Percentiles rank a stretch among this genome's conserved stretches.
phyloP scores from a whole-genome alignment of 2,888 invertebrate genomes.

The Thelaira solivaga region DNA sequence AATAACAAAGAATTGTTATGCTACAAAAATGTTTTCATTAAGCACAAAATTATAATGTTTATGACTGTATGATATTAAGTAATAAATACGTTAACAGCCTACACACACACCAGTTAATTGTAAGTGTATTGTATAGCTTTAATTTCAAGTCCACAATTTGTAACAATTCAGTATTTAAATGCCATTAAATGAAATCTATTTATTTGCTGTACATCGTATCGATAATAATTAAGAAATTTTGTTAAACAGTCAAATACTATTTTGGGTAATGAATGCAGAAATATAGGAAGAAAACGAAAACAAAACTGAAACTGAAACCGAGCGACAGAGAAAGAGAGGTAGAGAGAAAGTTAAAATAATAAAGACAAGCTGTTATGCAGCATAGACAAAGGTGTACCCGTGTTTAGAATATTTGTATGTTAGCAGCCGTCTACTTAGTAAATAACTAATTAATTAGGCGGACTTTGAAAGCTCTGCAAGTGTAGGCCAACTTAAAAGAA shows the following conservation, averaged over 20 bases:
- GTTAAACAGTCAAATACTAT: background rate
- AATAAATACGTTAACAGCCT: too few relatives aligned
- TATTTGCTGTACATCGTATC: background rate
- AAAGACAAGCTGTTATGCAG: too few relatives aligned
- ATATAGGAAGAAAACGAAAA: too few relatives aligned
- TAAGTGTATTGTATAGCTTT: constrained; percentile 19
- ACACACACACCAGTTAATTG: background rate
- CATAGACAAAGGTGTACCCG: background rate
- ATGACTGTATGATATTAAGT: too few relatives aligned
- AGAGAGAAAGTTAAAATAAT: too few relatives aligned
- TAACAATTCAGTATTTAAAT: constrained; percentile 20
- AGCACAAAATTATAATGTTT: too few relatives aligned
- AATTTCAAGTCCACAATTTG: constrained; percentile 14
- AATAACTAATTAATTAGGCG: background rate
- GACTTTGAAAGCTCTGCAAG: background rate
- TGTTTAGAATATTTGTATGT: background rate
- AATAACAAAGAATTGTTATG: too few relatives aligned
- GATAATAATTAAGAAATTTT: constrained; percentile 18
- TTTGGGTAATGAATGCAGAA: background rate
- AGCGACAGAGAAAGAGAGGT: too few relatives aligned
- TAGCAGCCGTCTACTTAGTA: background rate
- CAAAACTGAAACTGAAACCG: too few relatives aligned
- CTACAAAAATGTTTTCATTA: too few relatives aligned
- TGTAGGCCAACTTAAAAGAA: background rate
- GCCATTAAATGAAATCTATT: background rate